A percentile compares a stretch with the other conserved stretches of the same genome.
Conservation (phyloP, 2,113 vertebrate species). For the Toxostoma redivivum region DNA sequence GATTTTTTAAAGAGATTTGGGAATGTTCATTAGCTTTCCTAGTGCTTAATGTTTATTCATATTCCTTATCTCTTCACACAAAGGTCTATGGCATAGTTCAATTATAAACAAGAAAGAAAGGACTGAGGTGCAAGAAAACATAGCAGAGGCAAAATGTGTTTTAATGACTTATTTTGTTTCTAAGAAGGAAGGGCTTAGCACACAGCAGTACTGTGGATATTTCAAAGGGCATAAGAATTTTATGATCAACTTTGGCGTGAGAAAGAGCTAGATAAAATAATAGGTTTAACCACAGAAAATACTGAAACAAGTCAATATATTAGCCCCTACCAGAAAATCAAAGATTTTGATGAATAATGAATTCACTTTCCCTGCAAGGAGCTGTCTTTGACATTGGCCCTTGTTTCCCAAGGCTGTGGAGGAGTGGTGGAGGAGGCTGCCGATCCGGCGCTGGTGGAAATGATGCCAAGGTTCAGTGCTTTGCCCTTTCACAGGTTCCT, state of each 20-base stretch:
- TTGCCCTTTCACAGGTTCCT: neutral
- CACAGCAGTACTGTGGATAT: neutral
- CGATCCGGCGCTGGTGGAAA: rapidly evolving
- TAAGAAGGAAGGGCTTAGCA: neutral
- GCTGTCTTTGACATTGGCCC: neutral
- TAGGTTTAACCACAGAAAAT: neutral
- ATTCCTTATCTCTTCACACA: neutral
- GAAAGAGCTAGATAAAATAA: neutral
- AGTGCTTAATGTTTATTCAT: neutral
- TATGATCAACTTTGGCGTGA: neutral
- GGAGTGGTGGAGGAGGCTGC: neutral
- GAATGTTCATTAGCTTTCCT: neutral
- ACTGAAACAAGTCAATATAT: neutral
- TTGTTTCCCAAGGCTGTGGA: rapidly evolving
- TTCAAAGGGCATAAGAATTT: neutral
- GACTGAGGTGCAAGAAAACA: neutral
- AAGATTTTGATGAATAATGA: neutral
- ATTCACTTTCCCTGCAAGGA: neutral
- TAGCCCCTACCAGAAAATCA: rapidly evolving
- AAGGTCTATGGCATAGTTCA: neutral
- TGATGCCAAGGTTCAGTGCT: neutral
- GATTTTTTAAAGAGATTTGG: neutral
- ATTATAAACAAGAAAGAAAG: neutral
- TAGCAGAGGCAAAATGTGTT: neutral
- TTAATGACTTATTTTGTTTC: neutral